phyloP scores from a whole-genome alignment of 2,888 invertebrate species.

The Phrixothrix hirtus region DNA sequence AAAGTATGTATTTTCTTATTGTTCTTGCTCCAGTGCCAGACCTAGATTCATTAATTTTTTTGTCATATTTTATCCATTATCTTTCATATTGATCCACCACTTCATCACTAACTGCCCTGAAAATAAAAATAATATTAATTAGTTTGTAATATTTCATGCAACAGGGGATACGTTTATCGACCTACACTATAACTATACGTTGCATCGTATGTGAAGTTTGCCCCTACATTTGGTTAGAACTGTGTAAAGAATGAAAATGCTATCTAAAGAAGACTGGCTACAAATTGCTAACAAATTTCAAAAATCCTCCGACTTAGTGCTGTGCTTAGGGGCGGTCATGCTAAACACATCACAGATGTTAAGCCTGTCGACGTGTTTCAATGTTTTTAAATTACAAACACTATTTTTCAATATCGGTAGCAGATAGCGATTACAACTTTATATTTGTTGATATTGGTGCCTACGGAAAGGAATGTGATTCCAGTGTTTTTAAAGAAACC shows the following conservation, averaged over 20 bases:
- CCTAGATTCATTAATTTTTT: too few relatives aligned
- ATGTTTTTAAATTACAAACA: slow-evolving; percentile 38
- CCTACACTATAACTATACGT: slow-evolving; percentile 38
- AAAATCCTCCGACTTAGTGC: slow-evolving; percentile 27
- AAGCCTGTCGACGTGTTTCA: slow-evolving; percentile 35
- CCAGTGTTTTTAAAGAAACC: slow-evolving; percentile 36
- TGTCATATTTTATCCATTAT: too few relatives aligned
- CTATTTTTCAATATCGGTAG: slow-evolving; percentile 37
- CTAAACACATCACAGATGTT: slow-evolving; percentile 40
- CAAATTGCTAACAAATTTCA: slow-evolving; percentile 33
- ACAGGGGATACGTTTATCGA: slow-evolving; percentile 37
- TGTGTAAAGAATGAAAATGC: slow-evolving; percentile 33
- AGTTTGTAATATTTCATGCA: too few relatives aligned
- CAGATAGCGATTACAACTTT: too few relatives aligned
- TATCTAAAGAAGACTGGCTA: slow-evolving; percentile 30
- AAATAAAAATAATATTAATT: too few relatives aligned
- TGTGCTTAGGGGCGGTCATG: slow-evolving; percentile 39
- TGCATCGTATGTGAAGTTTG: too few relatives aligned
- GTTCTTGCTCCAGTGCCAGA: too few relatives aligned
- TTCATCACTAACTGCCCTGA: too few relatives aligned
- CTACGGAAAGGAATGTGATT: slow-evolving; percentile 32
- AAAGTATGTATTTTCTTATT: too few relatives aligned
- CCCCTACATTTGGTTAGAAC: slow-evolving; percentile 15
- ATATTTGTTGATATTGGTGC: too few relatives aligned
- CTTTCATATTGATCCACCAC: too few relatives aligned